Percentiles rank a stretch among this genome's conserved stretches.
These are phyloP conservation scores for Lissonota sp. DNA, from an alignment of 2,888 invertebrate species.

Conservation along the genomic window DNA sequence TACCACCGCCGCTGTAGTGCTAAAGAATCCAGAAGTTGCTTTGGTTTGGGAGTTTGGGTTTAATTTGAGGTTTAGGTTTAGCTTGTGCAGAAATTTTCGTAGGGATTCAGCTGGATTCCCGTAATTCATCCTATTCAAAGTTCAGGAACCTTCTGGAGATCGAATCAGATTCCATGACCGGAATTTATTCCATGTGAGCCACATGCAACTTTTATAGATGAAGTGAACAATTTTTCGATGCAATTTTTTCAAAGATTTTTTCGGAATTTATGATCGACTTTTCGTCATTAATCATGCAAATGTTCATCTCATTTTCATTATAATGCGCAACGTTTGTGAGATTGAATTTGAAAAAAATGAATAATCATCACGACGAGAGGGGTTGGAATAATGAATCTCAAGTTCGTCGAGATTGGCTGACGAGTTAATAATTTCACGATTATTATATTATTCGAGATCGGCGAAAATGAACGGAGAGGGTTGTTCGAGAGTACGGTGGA, in stretches of 20 bases:
- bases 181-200: too few species aligned
- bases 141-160: too few species aligned
- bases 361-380: conserved; percentile 9
- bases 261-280: neutral
- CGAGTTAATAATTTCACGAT: conserved; percentile 66
- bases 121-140: too few species aligned
- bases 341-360: conserved; percentile 4
- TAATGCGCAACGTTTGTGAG: neutral
- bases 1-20: too few species aligned
- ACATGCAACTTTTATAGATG: too few species aligned
- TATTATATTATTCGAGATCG: conserved; percentile 69
- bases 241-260: neutral
- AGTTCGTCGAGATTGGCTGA: conserved; percentile 33
- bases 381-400: conserved; percentile 41
- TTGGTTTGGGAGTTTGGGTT: too few species aligned
- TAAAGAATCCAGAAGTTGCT: too few species aligned
- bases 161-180: too few species aligned
- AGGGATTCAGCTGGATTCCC: too few species aligned
- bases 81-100: too few species aligned
- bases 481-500: conserved; percentile 44
- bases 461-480: conserved; percentile 47
- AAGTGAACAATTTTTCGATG: too few species aligned
- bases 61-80: too few species aligned
- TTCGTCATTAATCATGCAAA: neutral
- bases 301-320: neutral